These are phyloP conservation scores for Athalia rosae DNA, from an alignment of 2,888 invertebrate genomes.

Conservation along the genomic window DNA sequence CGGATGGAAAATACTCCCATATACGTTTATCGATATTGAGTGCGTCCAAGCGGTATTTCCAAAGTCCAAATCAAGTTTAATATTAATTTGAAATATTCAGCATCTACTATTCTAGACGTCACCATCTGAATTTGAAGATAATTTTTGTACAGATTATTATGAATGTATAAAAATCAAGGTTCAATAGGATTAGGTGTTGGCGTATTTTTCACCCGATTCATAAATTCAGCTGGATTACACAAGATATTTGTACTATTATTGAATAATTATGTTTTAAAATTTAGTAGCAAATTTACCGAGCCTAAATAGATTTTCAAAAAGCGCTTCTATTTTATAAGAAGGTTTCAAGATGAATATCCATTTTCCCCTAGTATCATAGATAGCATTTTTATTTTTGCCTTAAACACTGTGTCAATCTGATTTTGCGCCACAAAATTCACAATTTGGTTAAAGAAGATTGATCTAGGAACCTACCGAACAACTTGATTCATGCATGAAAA, in stretches of 20 bases:
- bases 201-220: slow-evolving; percentile 20
- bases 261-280: background rate
- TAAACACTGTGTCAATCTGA: slow-evolving; percentile 14
- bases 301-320: slow-evolving; percentile 39
- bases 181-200: slow-evolving; percentile 4
- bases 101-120: background rate
- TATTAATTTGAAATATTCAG: background rate
- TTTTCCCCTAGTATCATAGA: background rate
- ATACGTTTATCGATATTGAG: background rate
- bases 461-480: background rate
- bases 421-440: slow-evolving; percentile 29
- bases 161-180: slow-evolving; percentile 42
- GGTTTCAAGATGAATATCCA: slow-evolving; percentile 16
- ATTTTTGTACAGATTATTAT: slow-evolving; percentile 26
- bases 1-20: background rate
- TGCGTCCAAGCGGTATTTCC: slow-evolving; percentile 9
- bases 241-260: slow-evolving; percentile 22
- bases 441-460: background rate
- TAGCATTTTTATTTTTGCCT: background rate
- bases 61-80: slow-evolving; percentile 23
- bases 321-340: slow-evolving; percentile 23
- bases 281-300: slow-evolving; percentile 40
- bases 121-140: slow-evolving; percentile 20
- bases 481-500: slow-evolving; percentile 1
- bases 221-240: background rate